phyloP scores from a whole-genome alignment of 1,140 invertebrate genomes.

The Drosophila takahashii region DNA sequence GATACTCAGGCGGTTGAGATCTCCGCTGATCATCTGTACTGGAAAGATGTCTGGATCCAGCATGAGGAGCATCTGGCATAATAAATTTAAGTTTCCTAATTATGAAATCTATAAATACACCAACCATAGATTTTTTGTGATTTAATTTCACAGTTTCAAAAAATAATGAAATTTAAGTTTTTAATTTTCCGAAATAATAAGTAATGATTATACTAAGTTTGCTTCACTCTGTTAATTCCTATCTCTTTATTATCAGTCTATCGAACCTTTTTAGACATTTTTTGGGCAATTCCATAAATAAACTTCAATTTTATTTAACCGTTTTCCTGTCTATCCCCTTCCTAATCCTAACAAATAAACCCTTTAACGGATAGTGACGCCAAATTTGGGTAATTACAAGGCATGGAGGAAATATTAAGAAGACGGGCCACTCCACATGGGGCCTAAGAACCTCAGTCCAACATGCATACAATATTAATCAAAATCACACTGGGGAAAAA shows the following conservation, averaged over 20 bases:
- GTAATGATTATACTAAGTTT: no score
- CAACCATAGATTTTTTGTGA: no score
- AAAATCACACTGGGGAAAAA: conserved; percentile 63
- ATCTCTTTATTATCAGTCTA: neutral
- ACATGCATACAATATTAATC: conserved; percentile 80
- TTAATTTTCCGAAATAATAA: no score
- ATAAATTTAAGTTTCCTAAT: neutral
- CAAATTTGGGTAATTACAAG: conserved; percentile 79
- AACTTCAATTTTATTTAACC: conserved; percentile 63
- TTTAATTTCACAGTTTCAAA: no score
- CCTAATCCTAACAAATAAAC: conserved; percentile 25
- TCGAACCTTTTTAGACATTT: conserved; percentile 24
- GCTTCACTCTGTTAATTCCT: neutral
- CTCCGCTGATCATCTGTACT: conserved; percentile 12
- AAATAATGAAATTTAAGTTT: no score
- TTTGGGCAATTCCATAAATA: conserved; percentile 56
- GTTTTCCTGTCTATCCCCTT: conserved; percentile 46
- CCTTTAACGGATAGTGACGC: conserved; percentile 77
- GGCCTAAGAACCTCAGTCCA: conserved; percentile 31
- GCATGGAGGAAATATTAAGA: conserved; percentile 43
- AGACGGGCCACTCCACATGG: conserved; percentile 58
- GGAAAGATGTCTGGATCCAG: conserved; percentile 32
- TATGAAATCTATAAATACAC: no score
- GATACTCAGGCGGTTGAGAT: neutral
- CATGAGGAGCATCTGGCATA: conserved; percentile 11